Conservation (phyloP, 35 echinoderm and acorn worm genomes). For the Apostichopus japonicus region DNA sequence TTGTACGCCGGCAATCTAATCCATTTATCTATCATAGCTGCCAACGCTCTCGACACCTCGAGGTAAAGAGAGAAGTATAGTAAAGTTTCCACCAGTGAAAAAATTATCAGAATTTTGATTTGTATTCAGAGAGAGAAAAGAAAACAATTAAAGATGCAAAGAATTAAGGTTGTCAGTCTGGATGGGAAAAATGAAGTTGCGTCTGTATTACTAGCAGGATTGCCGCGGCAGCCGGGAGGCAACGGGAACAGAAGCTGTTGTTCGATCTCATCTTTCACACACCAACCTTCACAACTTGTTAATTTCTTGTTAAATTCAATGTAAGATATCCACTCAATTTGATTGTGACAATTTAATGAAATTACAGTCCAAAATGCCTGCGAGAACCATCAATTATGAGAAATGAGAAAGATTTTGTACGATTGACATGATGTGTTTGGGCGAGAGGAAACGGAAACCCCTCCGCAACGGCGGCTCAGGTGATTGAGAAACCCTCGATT, state of each 20-base stretch:
- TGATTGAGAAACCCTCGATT: conserved; percentile 42
- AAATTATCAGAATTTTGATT: conserved; percentile 52
- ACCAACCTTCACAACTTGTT: conserved; percentile 47
- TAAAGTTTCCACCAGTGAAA: not conserved
- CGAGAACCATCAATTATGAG: conserved; percentile 40
- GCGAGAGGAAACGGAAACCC: conserved; percentile 44
- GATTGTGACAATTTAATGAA: conserved; percentile 57
- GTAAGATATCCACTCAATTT: conserved; percentile 55
- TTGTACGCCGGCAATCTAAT: conserved; percentile 24
- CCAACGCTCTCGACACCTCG: conserved; percentile 20
- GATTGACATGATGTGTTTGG: conserved; percentile 32
- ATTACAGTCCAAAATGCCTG: conserved; percentile 49
- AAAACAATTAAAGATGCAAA: conserved; percentile 33
- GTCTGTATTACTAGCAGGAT: conserved; percentile 24
- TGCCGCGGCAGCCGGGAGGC: not conserved
- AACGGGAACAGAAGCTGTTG: conserved; percentile 32
- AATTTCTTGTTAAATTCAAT: conserved; percentile 57
- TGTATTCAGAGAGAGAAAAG: conserved; percentile 30
- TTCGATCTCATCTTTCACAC: conserved; percentile 48
- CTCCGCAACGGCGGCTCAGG: not conserved
- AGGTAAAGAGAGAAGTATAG: not conserved
- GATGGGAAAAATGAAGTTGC: conserved; percentile 25
- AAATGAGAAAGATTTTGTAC: conserved; percentile 51
- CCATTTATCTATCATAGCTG: conserved; percentile 15
- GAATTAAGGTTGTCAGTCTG: conserved; percentile 45